Evolutionary conservation across 2,113 vertebrate species (phyloP), one percentile per base, ranked within the genome.

Genomic region (Psophia crepitans): DNA sequence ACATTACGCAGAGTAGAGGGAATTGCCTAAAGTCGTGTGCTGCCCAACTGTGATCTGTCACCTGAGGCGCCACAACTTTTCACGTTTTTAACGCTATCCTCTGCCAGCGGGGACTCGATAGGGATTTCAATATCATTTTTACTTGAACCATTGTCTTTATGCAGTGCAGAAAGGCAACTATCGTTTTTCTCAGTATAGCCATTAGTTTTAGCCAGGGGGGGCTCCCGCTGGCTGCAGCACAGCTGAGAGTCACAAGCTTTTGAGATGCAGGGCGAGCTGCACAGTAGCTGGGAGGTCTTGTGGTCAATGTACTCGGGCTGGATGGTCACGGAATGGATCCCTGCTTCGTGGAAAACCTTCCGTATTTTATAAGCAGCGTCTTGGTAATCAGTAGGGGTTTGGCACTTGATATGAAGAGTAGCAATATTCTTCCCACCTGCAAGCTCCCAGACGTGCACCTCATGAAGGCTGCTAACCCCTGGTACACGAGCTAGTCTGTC

Each of bases 381-480:
- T 21, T 95, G 68, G 54, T 98, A 97, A 11, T 93, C 96, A 2
- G 78, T 28, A 74, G 90, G 84, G n/a, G 92, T 97, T n/a, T 94
- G 84, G 77, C 97, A 98, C 85, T 98, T 98, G 89, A 99, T 35
- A 28, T 99, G 99, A 94, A 99, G 95, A 11, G 98, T 98, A 63
- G 98, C 99, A 14, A 99, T 98, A 87, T 97, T 98, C 84, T 98
- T 98, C 33, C 98, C 98, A 10, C 97, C 97, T 41, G 98, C 87
- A 12, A 99, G 97, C 71, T 99, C 98, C 99, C 99, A 99, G 11
- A 99, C 64, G 1, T 99, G 98, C 22, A 98, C 80, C 73, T 99
- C 99, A 1, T 99, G 99, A 30, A 99, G 70, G 27, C 98, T 98
- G 60, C 89, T 95, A 12, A 99, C 95, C 3, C 98, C 98, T 0